A percentile compares a stretch with the other conserved stretches of the same genome.
Conservation (phyloP, 2,113 vertebrate species). For the Psittacula cyanocephala region DNA sequence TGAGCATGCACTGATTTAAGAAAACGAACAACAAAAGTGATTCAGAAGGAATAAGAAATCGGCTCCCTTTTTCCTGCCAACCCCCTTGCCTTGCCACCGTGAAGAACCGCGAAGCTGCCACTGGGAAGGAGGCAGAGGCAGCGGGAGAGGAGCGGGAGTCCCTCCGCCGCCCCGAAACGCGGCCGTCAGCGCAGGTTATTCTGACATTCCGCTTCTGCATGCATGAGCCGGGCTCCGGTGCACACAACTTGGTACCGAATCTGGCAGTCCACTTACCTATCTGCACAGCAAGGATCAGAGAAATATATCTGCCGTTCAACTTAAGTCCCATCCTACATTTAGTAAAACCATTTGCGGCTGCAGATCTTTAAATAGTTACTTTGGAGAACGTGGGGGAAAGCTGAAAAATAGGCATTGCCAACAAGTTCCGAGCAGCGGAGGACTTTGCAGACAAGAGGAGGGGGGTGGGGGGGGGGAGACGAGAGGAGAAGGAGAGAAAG, state of each 20-base stretch:
- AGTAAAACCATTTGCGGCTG: constrained; percentile 90
- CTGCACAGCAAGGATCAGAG: constrained; percentile 91
- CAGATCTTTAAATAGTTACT: constrained; percentile 85
- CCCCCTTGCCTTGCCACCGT: background rate
- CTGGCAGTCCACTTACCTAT: constrained; percentile 85
- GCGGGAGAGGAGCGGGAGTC: background rate
- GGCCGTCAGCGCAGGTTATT: background rate
- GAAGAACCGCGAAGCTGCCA: background rate
- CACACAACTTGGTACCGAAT: background rate
- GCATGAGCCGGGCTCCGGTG: constrained; percentile 18
- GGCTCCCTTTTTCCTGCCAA: background rate
- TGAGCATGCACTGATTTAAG: background rate
- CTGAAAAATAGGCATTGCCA: constrained; percentile 85
- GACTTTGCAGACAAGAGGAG: constrained; percentile 72
- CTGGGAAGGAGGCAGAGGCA: background rate
- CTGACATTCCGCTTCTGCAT: background rate
- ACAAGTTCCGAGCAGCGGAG: constrained; percentile 79
- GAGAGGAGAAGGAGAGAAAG: constrained; percentile 54
- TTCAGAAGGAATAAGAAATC: background rate
- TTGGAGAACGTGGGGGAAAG: constrained; percentile 81
- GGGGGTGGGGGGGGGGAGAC: constrained; percentile 65
- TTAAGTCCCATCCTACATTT: constrained; percentile 96
- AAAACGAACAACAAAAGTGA: background rate
- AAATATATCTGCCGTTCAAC: constrained; percentile 91
- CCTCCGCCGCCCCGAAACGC: background rate